These are phyloP conservation scores for Drosophila bipectinata DNA, from an alignment of 1,140 invertebrate genomes.

Conservation along the genomic window DNA sequence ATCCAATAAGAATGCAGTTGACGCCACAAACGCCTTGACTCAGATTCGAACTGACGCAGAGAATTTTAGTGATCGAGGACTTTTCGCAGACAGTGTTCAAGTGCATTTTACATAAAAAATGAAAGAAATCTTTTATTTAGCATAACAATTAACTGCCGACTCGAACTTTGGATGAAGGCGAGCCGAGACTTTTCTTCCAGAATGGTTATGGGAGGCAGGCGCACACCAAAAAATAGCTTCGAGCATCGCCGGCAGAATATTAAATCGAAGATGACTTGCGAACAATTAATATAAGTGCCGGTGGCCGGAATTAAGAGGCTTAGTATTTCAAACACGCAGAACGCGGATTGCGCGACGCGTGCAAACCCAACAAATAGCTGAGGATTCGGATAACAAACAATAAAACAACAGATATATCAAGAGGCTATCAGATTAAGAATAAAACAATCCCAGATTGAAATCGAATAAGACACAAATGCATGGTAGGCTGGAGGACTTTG, in stretches of 20 bases:
- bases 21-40: constrained; percentile 2
- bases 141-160: constrained; percentile 67
- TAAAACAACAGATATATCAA: constrained; percentile 20
- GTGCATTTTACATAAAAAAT: constrained; percentile 32
- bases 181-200: constrained; percentile 20
- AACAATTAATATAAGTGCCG: constrained; percentile 44
- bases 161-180: constrained; percentile 51
- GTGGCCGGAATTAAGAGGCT: constrained; percentile 60
- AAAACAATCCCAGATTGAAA: constrained; percentile 58
- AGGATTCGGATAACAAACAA: constrained; percentile 19
- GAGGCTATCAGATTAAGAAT: constrained; percentile 14
- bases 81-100: constrained; percentile 14
- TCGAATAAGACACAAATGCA: constrained; percentile 70
- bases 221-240: constrained; percentile 27
- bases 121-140: constrained; percentile 43
- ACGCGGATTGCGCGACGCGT: constrained; percentile 59
- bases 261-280: constrained; percentile 22
- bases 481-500: constrained; percentile 10
- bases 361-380: constrained; percentile 49
- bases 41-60: background rate
- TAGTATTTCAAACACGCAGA: constrained; percentile 64
- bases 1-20: background rate
- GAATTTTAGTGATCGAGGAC: background rate
- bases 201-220: constrained; percentile 46
- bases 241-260: constrained; percentile 31